Base-by-base conservation (phyloP, 2,113 vertebrate genomes). In the Erpornis zantholeuca region DNA sequence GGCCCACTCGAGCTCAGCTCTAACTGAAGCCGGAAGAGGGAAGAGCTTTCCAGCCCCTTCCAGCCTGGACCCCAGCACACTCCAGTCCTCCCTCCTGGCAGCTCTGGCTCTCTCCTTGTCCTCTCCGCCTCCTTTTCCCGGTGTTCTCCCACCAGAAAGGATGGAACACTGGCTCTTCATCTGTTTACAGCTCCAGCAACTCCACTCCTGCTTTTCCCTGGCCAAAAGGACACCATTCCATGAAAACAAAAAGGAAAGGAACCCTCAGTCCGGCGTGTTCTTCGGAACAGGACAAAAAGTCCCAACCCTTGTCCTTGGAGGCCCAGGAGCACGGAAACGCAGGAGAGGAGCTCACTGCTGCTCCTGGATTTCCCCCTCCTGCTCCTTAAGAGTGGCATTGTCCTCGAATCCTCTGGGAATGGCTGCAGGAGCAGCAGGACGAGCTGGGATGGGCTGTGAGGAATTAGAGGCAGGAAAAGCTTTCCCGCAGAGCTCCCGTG, bases 381-480 rank as follows among this genome's bases (percentile, higher is more conserved):
- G 59, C 83, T 92, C 83, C 79, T 83, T 5, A 14, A 65, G 50
- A 72, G 91, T 61, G 24, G 64, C 25, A 73, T 91, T 92, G 91
- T 91, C 87, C 88, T 71, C 3, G 0, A 81, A 71, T n/a, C 63
- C 82, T 12, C 14, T 5, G 3, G 80, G 94, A 87, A 82, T 36
- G 65, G 87, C 59, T 0, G 2, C 47, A n/a, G 6, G 29, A 53
- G 66, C 56, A 7, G 66, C 53, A 31, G 40, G 45, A 56, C 1
- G 24, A 56, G 78, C 21, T 61, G 63, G 49, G 71, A 73, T 77
- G 44, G 59, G 79, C 89, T 68, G 86, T 6, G 59, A 57, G 77
- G 80, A 65, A 73, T 94, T 23, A 47, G 70, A 29, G 52, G 82
- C 80, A 73, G 91, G 69, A 94, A 66, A 75, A 81, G 40, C 91